phyloP scores from a whole-genome alignment of 2,113 vertebrate genomes.

The Elephantulus edwardii region DNA sequence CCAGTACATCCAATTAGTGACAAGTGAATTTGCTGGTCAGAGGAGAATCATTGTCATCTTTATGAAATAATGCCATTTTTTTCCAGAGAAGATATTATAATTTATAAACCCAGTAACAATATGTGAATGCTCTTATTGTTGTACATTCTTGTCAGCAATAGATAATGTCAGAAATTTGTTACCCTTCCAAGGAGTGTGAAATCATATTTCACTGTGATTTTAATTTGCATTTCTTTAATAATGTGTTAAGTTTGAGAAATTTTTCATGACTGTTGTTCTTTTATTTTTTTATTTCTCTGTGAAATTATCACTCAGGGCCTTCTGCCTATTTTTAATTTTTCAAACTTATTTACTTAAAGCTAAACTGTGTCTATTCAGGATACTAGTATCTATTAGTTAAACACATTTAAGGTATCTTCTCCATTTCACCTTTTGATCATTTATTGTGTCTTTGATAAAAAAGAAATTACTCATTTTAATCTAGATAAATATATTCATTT shows the following conservation, averaged over 20 bases:
- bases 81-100: background rate
- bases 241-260: background rate
- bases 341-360: background rate
- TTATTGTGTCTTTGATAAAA: background rate
- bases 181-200: background rate
- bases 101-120: background rate
- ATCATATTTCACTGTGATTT: background rate
- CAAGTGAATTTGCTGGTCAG: background rate
- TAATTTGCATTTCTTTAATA: background rate
- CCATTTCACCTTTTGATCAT: background rate
- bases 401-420: background rate
- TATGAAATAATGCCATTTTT: constrained; percentile 3
- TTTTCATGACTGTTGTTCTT: background rate
- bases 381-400: background rate
- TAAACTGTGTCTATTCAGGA: background rate
- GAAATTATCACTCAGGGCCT: background rate
- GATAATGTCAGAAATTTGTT: background rate
- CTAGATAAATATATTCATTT: background rate
- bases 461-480: constrained; percentile 13
- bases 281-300: background rate
- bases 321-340: background rate
- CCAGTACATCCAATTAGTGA: background rate
- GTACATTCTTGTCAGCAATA: background rate
- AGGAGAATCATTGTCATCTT: background rate
- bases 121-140: background rate